These are phyloP conservation scores for Dendrolimus houi DNA, from an alignment of 2,888 invertebrate species.

Conservation along the genomic window DNA sequence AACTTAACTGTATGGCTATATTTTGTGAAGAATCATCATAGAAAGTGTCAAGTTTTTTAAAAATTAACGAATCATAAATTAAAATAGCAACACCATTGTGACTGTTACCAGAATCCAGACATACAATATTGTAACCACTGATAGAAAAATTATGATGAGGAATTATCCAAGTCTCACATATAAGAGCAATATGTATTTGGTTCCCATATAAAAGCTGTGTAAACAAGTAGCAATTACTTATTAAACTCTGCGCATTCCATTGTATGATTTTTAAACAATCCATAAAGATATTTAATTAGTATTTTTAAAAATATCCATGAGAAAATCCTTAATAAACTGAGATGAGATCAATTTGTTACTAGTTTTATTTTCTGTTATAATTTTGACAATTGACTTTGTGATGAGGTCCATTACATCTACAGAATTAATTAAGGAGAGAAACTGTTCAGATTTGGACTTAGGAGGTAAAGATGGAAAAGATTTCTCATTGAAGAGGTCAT, in stretches of 20 bases:
- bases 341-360: not conserved
- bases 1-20: constrained; percentile 3
- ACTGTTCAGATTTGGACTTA: constrained; percentile 1
- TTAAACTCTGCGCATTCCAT: constrained; percentile 7
- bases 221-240: constrained; percentile 3
- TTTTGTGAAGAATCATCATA: constrained; percentile 11
- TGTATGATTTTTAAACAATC: constrained; percentile 6
- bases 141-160: constrained; percentile 5
- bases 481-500: constrained; percentile 1
- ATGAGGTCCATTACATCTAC: too few species aligned
- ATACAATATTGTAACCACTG: constrained; percentile 5
- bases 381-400: not conserved
- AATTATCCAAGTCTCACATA: constrained; percentile 4
- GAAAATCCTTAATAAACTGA: constrained; percentile 2
- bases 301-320: not conserved
- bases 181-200: too few species aligned
- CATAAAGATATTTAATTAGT: constrained; percentile 1
- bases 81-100: constrained; percentile 12
- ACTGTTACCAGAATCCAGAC: constrained; percentile 7
- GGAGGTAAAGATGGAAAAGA: not conserved
- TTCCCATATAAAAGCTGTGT: constrained; percentile 3
- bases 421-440: too few species aligned
- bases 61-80: constrained; percentile 6
- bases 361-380: constrained; percentile 1
- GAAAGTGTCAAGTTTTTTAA: constrained; percentile 5